phyloP scores from a whole-genome alignment of 2,888 invertebrate species.

The Doris montereyensis region DNA sequence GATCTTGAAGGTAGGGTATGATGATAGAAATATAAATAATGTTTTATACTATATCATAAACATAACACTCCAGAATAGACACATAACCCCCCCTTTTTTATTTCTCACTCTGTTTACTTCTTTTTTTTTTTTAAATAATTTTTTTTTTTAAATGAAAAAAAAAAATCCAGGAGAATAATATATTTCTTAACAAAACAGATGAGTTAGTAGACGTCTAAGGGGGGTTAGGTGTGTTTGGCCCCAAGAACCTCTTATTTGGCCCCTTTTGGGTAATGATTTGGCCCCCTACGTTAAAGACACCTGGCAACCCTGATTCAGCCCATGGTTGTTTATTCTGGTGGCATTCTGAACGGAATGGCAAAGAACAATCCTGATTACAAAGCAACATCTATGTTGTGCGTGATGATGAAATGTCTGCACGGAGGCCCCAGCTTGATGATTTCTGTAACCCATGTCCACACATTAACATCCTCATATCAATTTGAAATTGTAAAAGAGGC shows the following conservation, averaged over 20 bases:
- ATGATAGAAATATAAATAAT: neutral
- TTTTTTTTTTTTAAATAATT: neutral
- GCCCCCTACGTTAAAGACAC: neutral
- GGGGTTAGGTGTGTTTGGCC: neutral
- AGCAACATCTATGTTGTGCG: conserved; percentile 14
- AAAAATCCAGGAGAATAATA: neutral
- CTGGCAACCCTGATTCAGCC: conserved; percentile 9
- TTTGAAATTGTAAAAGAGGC: conserved; percentile 16
- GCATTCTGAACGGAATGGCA: conserved; percentile 16
- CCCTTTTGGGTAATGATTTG: neutral
- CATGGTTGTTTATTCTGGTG: neutral
- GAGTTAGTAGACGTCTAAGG: neutral
- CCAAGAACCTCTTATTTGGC: neutral
- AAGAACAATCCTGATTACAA: conserved; percentile 18
- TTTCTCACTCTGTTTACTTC: neutral
- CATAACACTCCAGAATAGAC: neutral
- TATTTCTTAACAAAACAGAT: conserved; percentile 15
- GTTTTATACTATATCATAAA: neutral
- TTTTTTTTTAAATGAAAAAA: neutral
- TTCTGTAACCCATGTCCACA: conserved; percentile 9
- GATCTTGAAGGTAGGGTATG: neutral
- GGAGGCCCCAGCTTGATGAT: conserved; percentile 21
- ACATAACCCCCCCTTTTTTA: neutral
- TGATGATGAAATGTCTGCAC: conserved; percentile 25
- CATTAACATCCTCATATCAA: conserved; percentile 15